Evolutionary conservation across 2,113 vertebrate species (phyloP), one percentile per base, ranked within the genome.

Genomic region (Oreochromis niloticus): DNA sequence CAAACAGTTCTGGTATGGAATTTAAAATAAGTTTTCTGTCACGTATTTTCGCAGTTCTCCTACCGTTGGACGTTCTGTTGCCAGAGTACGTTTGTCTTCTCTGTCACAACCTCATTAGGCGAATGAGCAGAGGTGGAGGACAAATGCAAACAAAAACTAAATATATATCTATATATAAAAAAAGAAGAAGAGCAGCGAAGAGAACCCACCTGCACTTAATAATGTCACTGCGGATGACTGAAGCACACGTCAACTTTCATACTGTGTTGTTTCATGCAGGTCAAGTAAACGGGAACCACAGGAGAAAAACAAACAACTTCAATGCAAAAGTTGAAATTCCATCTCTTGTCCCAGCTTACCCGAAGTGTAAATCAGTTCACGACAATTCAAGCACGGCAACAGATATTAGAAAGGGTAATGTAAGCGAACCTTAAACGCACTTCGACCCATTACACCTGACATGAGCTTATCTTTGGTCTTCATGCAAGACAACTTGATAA

Each of bases 161-260:
- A 34, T 61, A 10, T 19, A 4, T 32, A 17, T 9, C 0, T 30
- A 5, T 30, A 41, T 41, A 10, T 19, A 6, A 9, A 2, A 4
- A 7, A 36, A 66, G 17, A 36, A 63, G 59, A 36, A 63, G 32
- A n/a, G 6, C 32, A 36, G 32, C 7, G 34, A 68, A 39, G 61
- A 66, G 34, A 41, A 41, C 63, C 63, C 10, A 39, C 34, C 32
- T 22, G 34, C 63, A 41, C 19, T 41, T 13, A 68, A 68, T 39
- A 41, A 41, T 68, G 63, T 68, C 19, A 22, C 19, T 41, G 11
- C 34, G 19, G 61, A 68, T 13, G 34, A 39, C 34, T 39, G 9
- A 66, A 66, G 61, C 34, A 66, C 63, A 41, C 3, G 6, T 39
- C 6, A 41, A 13, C 19, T 4, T 14, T 22, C 63, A 68, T 14